Evolutionary conservation across 1,140 invertebrate genomes (phyloP), one percentile per base, ranked within the genome.

Genomic region (Papilio xuthus): DNA sequence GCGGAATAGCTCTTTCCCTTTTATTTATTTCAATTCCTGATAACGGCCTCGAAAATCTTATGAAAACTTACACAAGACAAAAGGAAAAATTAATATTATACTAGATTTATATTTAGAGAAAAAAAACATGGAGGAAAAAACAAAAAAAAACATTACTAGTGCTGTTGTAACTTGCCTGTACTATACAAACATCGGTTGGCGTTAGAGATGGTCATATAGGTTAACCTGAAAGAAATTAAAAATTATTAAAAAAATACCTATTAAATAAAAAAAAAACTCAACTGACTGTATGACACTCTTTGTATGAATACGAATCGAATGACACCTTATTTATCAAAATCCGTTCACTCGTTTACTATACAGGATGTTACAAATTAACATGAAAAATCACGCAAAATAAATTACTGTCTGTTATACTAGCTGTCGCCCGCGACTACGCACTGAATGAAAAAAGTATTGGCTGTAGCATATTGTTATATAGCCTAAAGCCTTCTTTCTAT

Each of bases 41-140:
- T 44, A 28, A 67, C 60, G 26, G 60, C 60, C 26, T 67, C 60
- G 60, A 32, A 18, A 42, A 72, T 23, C 37, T 60, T 23, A 26
- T 9, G 26, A 60, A 67, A 32, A 26, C 56, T 67, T 67, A 67
- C 60, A 67, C 60, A 32, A 56, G n/a, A 56, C 8, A 56, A 67
- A 67, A 67, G 12, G 23, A 47, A 73, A 73, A 70, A 70, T 70
- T 70, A 70, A 70, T n/a, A n/a, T n/a, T n/a, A 70, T 70, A 70
- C 69, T 70, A 70, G 18, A 73, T 73, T 67, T 67, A 67, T 28
- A 67, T 28, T 67, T 67, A 67, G 60, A 12, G 12, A 13, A 15
- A 32, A 28, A 67, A 67, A 67, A 47, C 2, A 47, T 4, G 2
- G 13, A 44, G 26, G 28, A 50, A 53, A 26, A 23, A 47, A 78